These are phyloP conservation scores for Phataginus tetradactyla DNA, from an alignment of 2,797 vertebrate genomes.

Conservation along the genomic window DNA sequence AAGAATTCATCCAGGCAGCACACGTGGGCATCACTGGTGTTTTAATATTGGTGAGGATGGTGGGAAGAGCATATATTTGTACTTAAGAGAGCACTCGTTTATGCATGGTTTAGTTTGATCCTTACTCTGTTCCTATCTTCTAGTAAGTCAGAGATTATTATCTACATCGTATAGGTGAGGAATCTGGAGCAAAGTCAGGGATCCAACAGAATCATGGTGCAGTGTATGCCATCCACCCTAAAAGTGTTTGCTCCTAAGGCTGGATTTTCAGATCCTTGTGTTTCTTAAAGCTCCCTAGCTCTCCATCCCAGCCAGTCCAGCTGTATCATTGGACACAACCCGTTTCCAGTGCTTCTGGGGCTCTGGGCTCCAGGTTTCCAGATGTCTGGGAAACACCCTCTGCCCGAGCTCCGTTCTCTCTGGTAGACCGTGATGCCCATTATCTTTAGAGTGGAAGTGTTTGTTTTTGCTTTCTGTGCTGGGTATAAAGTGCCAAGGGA, in stretches of 20 bases:
- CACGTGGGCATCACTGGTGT: not conserved
- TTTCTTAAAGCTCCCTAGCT: not conserved
- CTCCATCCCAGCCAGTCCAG: not conserved
- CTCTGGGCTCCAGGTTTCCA: not conserved
- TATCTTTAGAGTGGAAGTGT: not conserved
- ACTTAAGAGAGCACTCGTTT: not conserved
- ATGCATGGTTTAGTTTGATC: not conserved
- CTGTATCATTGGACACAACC: not conserved
- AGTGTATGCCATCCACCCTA: not conserved
- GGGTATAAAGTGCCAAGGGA: not conserved
- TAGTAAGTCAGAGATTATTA: not conserved
- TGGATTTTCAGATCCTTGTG: not conserved
- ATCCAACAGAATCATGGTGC: not conserved
- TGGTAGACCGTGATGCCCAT: not conserved
- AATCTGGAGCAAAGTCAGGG: not conserved
- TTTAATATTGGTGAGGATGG: not conserved
- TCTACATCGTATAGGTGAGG: not conserved
- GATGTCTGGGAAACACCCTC: not conserved
- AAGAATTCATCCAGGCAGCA: not conserved
- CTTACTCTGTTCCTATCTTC: not conserved
- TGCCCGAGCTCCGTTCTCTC: not conserved
- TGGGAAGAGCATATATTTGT: not conserved
- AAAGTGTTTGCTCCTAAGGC: not conserved
- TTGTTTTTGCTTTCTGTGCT: not conserved
- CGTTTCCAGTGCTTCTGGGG: not conserved